These are phyloP conservation scores for Cichladusa arquata DNA, from an alignment of 2,113 vertebrate genomes.

Conservation along the genomic window DNA sequence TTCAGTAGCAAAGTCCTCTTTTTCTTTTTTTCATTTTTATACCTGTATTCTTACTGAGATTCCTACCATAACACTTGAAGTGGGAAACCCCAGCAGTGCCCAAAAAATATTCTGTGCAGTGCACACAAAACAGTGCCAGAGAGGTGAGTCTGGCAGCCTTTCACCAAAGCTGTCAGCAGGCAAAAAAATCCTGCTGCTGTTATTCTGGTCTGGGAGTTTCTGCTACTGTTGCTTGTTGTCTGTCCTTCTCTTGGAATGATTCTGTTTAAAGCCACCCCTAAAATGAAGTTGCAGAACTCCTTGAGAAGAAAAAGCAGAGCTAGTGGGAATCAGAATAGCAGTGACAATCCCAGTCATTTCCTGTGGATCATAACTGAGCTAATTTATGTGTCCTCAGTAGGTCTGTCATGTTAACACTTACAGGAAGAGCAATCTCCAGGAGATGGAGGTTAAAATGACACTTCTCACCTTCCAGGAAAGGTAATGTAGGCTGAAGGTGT, in stretches of 20 bases:
- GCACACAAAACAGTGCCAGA: neutral
- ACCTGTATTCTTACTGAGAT: neutral
- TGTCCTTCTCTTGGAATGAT: neutral
- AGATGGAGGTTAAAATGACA: conserved; percentile 35
- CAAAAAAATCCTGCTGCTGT: neutral
- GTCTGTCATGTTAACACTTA: conserved; percentile 16
- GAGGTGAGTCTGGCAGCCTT: neutral
- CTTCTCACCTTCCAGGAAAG: conserved; percentile 20
- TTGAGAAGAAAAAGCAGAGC: neutral
- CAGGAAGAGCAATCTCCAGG: neutral
- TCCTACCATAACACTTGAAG: neutral
- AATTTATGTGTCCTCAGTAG: neutral
- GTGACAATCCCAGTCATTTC: neutral
- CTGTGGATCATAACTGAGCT: neutral
- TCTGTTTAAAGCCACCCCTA: neutral
- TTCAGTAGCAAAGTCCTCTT: neutral
- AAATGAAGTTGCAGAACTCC: neutral
- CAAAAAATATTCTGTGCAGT: neutral
- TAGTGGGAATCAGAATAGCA: neutral
- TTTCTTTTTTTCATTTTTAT: neutral
- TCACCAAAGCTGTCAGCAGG: neutral
- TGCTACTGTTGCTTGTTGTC: neutral
- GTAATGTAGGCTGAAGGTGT: conserved; percentile 18
- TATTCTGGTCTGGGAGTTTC: neutral
- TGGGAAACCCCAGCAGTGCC: neutral